Conservation (phyloP, 1,140 invertebrate species). For the Phenacoccus solenopsis region DNA sequence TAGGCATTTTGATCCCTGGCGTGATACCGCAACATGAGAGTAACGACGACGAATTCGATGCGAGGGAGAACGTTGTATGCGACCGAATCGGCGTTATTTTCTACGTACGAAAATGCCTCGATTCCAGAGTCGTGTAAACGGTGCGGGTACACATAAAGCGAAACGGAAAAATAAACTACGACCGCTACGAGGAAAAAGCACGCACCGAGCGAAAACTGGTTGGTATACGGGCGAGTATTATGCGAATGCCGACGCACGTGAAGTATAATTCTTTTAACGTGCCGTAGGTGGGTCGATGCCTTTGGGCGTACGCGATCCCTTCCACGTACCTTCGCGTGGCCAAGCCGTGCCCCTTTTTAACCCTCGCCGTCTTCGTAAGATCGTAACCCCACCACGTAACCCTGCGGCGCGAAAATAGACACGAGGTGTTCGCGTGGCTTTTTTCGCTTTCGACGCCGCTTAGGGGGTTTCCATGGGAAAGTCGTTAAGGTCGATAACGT, state of each 20-base stretch:
- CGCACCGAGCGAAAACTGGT: no score
- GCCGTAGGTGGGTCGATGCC: not conserved
- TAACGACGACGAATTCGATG: no score
- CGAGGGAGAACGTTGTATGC: no score
- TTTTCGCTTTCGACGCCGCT: no score
- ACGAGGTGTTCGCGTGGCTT: slow-evolving; percentile 9
- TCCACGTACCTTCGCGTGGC: not conserved
- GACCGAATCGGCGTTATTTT: no score
- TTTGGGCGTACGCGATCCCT: slow-evolving; percentile 6
- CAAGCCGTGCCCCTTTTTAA: not conserved
- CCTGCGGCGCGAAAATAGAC: not conserved
- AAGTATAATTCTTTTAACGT: not conserved
- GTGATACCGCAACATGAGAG: slow-evolving; percentile 1
- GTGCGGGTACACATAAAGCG: no score
- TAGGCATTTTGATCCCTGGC: not conserved
- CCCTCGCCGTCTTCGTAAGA: not conserved
- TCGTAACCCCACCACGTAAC: not conserved
- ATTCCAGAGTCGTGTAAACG: no score
- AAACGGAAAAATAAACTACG: no score
- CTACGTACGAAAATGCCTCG: no score
- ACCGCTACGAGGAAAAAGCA: no score
- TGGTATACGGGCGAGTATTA: no score
- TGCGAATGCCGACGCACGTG: not conserved
- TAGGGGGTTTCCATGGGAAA: no score
- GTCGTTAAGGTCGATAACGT: not conserved